phyloP scores from a whole-genome alignment of 2,797 vertebrate species.

The Leontocebus nigricollis region DNA sequence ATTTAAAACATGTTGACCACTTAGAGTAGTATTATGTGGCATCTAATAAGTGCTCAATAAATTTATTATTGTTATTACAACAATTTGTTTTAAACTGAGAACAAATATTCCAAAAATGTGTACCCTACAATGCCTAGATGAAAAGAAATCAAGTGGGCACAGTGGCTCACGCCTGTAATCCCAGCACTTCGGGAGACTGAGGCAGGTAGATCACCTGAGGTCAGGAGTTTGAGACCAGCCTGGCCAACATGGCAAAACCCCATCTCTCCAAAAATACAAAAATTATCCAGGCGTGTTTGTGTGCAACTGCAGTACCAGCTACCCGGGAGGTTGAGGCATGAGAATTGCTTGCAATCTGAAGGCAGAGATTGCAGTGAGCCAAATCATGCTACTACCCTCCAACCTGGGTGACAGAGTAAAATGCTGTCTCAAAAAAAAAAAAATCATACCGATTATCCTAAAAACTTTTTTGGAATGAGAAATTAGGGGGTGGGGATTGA shows the following conservation, averaged over 20 bases:
- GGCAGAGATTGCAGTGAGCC: background rate
- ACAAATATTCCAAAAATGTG: slow-evolving; percentile 45
- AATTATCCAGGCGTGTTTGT: background rate
- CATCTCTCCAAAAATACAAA: background rate
- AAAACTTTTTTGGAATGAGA: slow-evolving; percentile 18
- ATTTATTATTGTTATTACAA: background rate
- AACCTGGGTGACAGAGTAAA: background rate
- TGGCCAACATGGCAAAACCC: background rate
- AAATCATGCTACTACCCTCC: background rate
- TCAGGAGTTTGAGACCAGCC: background rate
- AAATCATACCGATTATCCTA: background rate
- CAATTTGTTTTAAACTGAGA: slow-evolving; percentile 53
- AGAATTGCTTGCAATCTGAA: background rate
- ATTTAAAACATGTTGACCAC: slow-evolving; percentile 34
- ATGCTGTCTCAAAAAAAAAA: background rate
- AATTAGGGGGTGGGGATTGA: background rate
- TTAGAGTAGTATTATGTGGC: slow-evolving; percentile 28
- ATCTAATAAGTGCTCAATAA: slow-evolving; percentile 40
- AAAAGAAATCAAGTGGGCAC: background rate
- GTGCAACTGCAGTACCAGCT: background rate
- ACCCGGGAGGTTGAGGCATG: background rate
- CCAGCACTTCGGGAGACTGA: background rate
- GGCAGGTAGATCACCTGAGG: background rate
- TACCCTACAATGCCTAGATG: background rate
- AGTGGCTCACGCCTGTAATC: background rate